Conservation (phyloP, 2,888 invertebrate species). For the Drosophila fulvimacula region DNA sequence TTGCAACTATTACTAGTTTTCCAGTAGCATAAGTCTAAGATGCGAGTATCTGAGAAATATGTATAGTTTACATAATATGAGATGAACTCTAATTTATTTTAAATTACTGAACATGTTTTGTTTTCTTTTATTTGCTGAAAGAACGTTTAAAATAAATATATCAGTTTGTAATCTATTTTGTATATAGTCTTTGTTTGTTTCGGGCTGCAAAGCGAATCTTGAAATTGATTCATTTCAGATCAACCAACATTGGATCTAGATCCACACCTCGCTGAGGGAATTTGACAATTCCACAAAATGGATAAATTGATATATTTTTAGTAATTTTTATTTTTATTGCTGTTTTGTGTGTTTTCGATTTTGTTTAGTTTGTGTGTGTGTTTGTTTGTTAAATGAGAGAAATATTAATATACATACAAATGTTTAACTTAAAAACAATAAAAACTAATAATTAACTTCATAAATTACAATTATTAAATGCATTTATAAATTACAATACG, state of each 20-base stretch:
- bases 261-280: too few relatives aligned
- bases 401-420: slow-evolving; percentile 46
- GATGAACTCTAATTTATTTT: slow-evolving; percentile 64
- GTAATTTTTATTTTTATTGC: slow-evolving; percentile 53
- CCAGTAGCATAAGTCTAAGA: slow-evolving; percentile 40
- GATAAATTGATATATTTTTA: slow-evolving; percentile 27
- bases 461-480: slow-evolving; percentile 76
- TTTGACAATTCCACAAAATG: too few relatives aligned
- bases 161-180: slow-evolving; percentile 50
- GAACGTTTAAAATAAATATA: slow-evolving; percentile 49
- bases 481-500: slow-evolving; percentile 68
- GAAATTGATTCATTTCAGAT: neutral
- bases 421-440: slow-evolving; percentile 71
- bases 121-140: slow-evolving; percentile 36
- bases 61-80: slow-evolving; percentile 56
- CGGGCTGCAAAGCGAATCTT: neutral
- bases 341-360: slow-evolving; percentile 50
- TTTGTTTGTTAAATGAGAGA: slow-evolving; percentile 54
- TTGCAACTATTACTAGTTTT: slow-evolving; percentile 46
- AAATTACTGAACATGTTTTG: slow-evolving; percentile 39
- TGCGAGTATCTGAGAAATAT: slow-evolving; percentile 37
- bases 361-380: slow-evolving; percentile 33
- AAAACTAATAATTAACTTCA: slow-evolving; percentile 55
- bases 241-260: neutral
- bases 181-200: neutral